Percentiles rank a stretch among this genome's conserved stretches.
These are phyloP conservation scores for Catharus bicknelli DNA, from an alignment of 2,113 vertebrate species.

Conservation along the genomic window DNA sequence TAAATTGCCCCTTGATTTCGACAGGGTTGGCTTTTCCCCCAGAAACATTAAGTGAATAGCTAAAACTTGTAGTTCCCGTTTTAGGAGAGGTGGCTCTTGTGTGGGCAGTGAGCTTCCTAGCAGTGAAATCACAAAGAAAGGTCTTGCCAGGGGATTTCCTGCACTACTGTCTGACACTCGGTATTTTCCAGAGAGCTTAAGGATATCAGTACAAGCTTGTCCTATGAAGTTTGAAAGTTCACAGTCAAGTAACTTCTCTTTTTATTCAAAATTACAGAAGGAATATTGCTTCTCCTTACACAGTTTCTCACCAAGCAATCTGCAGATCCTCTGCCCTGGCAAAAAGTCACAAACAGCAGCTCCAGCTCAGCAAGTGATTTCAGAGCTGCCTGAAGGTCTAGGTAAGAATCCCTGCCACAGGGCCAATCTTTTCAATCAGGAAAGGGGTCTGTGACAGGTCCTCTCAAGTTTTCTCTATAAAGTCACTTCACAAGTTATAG, in stretches of 20 bases:
- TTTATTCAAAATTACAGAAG: not conserved
- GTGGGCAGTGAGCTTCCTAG: not conserved
- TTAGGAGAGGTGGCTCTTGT: not conserved
- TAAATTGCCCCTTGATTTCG: not conserved
- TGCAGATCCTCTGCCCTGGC: not conserved
- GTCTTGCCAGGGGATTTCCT: slow-evolving; percentile 46
- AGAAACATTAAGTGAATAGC: not conserved
- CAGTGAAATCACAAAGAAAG: not conserved
- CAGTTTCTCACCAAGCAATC: not conserved
- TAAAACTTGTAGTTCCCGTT: not conserved
- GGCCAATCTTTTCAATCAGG: not conserved
- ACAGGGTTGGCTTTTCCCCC: not conserved
- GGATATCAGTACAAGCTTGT: not conserved
- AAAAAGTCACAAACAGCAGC: not conserved
- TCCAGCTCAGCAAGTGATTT: not conserved
- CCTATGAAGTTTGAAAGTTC: not conserved
- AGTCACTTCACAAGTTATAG: not conserved
- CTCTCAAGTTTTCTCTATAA: not conserved
- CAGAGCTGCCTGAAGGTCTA: not conserved
- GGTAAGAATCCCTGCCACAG: not conserved
- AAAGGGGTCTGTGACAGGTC: not conserved
- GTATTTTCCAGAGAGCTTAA: not conserved
- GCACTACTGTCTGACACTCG: not conserved
- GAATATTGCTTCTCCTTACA: not conserved
- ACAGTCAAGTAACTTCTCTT: not conserved